These are phyloP conservation scores for Polyergus mexicanus DNA, from an alignment of 1,140 invertebrate genomes.

Conservation along the genomic window DNA sequence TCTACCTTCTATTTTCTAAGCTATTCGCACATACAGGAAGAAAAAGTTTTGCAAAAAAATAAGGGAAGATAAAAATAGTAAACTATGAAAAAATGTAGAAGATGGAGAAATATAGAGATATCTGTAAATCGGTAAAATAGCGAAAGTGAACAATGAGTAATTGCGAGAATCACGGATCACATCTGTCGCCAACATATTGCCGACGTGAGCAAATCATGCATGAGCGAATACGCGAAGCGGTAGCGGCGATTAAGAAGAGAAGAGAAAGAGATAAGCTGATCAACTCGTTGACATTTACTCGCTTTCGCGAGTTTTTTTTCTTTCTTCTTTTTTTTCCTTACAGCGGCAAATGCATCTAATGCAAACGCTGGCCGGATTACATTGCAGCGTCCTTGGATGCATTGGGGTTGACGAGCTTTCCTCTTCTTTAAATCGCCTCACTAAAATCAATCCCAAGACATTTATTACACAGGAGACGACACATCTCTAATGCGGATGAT, in stretches of 20 bases:
- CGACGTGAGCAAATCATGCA: constrained; percentile 7
- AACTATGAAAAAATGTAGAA: neutral
- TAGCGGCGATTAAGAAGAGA: neutral
- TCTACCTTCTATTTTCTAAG: neutral
- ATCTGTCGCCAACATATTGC: constrained; percentile 67
- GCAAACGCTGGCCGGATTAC: constrained; percentile 39
- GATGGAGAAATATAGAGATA: neutral
- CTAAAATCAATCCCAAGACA: neutral
- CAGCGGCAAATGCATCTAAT: neutral
- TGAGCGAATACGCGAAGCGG: neutral
- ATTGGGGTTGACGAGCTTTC: neutral
- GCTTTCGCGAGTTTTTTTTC: constrained; percentile 60
- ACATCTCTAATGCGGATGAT: neutral
- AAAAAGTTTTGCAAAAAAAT: neutral
- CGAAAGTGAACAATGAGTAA: neutral
- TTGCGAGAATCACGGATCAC: constrained; percentile 2
- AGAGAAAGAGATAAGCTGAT: neutral
- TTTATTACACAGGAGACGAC: neutral
- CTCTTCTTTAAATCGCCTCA: neutral
- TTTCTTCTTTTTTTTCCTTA: neutral
- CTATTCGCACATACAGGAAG: too few relatives aligned
- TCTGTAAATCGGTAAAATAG: neutral
- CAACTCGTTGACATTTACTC: constrained; percentile 69
- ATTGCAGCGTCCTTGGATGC: neutral
- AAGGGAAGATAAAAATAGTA: neutral